Conservation (phyloP, 1,140 invertebrate species). For the Tetragnatha versicolor region DNA sequence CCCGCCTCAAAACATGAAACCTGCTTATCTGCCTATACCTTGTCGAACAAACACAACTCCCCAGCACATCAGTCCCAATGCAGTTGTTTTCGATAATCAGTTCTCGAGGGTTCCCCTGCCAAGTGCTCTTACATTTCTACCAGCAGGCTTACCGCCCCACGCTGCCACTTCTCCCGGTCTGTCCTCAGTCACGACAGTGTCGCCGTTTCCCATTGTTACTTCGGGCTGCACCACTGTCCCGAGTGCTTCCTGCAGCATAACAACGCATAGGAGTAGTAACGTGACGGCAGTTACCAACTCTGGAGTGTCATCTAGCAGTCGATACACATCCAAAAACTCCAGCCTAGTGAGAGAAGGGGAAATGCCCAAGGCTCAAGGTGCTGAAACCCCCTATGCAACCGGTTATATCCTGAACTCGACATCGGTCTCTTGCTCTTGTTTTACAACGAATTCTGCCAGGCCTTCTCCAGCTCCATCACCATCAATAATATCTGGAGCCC, state of each 20-base stretch:
- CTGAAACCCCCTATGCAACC: constrained; percentile 20
- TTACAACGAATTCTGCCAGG: constrained; percentile 44
- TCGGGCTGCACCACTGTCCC: constrained; percentile 44
- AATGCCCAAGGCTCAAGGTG: constrained; percentile 4
- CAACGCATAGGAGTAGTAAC: constrained; percentile 34
- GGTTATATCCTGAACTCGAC: constrained; percentile 28
- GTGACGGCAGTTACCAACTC: constrained; percentile 46
- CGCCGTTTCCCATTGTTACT: constrained; percentile 51
- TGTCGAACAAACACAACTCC: constrained; percentile 34
- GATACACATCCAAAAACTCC: constrained; percentile 16
- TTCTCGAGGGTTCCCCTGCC: constrained; percentile 50
- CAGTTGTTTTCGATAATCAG: constrained; percentile 51
- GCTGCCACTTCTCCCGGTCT: constrained; percentile 24
- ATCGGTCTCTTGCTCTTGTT: constrained; percentile 34
- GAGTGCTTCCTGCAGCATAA: constrained; percentile 43
- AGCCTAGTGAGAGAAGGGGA: background rate
- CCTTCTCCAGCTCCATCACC: constrained; percentile 45
- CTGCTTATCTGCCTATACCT: constrained; percentile 45
- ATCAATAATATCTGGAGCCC: constrained; percentile 20
- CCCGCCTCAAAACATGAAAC: constrained; percentile 39
- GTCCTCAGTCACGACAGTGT: constrained; percentile 30
- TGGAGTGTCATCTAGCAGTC: constrained; percentile 21
- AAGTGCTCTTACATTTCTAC: constrained; percentile 55
- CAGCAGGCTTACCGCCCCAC: constrained; percentile 11
- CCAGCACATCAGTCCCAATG: constrained; percentile 40